phyloP scores from a whole-genome alignment of 2,888 invertebrate species.

The Steinernema scapterisci region DNA sequence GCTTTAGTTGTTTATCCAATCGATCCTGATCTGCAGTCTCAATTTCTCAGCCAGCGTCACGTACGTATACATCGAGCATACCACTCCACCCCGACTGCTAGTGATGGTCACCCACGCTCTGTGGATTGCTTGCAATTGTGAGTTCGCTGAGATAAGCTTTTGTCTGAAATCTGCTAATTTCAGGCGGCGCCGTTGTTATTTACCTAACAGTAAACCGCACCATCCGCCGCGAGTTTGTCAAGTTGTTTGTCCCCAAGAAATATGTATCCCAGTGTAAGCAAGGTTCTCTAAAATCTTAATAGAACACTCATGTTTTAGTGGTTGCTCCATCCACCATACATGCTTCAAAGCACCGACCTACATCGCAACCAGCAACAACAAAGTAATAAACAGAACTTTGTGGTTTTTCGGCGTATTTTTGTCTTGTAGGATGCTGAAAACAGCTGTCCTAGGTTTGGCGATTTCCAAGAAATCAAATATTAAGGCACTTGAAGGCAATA shows the following conservation, averaged over 20 bases:
- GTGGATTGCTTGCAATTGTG: constrained; percentile 14
- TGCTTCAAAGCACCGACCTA: too few species aligned
- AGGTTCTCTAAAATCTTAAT: too few species aligned
- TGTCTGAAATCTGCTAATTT: neutral
- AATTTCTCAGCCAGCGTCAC: constrained; percentile 9
- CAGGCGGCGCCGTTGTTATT: neutral
- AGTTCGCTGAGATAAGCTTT: neutral
- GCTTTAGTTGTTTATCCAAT: constrained; percentile 24
- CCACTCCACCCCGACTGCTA: constrained; percentile 12
- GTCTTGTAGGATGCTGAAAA: too few species aligned
- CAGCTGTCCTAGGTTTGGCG: too few species aligned
- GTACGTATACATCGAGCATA: constrained; percentile 22
- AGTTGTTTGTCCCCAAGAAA: neutral
- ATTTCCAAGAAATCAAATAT: too few species aligned
- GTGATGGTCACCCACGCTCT: constrained; percentile 19
- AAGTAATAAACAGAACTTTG: too few species aligned
- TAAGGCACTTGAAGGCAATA: too few species aligned
- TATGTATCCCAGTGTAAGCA: too few species aligned
- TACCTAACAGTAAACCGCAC: neutral
- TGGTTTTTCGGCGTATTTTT: too few species aligned
- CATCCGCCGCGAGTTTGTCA: neutral
- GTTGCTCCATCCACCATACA: too few species aligned
- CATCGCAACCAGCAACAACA: too few species aligned
- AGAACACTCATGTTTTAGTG: too few species aligned
- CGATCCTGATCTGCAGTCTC: constrained; percentile 3